Conservation (phyloP, 2,113 vertebrate species). For the Bambusicola thoracicus region DNA sequence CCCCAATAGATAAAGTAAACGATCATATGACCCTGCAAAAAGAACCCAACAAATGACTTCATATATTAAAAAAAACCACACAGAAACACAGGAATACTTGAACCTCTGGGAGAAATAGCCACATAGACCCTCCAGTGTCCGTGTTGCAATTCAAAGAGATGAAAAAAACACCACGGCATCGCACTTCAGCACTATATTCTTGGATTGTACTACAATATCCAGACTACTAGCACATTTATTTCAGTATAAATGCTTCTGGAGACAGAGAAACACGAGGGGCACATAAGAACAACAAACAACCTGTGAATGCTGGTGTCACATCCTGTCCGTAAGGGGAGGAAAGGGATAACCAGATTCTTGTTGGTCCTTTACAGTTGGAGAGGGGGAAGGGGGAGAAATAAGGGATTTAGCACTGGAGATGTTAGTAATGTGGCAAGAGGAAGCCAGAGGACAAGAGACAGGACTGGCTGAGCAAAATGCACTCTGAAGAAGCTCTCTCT, state of each 20-base stretch:
- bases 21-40: background rate
- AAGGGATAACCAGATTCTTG: no score
- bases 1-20: background rate
- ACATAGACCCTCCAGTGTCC: background rate
- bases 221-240: background rate
- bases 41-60: background rate
- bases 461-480: background rate
- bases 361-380: no score
- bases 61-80: background rate
- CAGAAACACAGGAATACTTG: background rate
- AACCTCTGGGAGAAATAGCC: background rate
- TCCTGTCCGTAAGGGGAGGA: no score
- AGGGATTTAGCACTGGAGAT: background rate
- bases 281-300: background rate
- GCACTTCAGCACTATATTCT: background rate
- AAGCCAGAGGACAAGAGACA: background rate
- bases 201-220: background rate
- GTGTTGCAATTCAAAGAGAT: background rate
- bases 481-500: background rate
- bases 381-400: background rate
- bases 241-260: background rate
- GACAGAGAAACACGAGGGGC: background rate
- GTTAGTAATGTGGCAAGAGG: background rate
- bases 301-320: background rate
- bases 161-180: background rate